Evolutionary conservation across 2,797 vertebrate species (phyloP).

Genomic region (Tragopan temminckii): DNA sequence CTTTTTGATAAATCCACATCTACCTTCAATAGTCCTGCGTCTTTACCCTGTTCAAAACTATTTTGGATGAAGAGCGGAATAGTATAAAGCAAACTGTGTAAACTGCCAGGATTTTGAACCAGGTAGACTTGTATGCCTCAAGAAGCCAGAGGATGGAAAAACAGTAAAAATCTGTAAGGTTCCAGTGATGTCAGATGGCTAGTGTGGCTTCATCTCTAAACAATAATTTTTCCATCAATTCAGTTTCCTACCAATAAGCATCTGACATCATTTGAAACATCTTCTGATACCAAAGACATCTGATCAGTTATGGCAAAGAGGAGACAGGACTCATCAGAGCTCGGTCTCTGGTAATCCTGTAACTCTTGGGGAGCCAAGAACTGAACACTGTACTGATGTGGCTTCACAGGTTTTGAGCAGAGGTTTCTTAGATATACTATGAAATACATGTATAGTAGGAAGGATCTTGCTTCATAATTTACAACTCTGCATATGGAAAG

Average conservation of each 20-base stretch:
- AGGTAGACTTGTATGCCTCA: not conserved
- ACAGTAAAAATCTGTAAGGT: accelerated
- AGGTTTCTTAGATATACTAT: not conserved
- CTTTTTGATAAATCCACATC: not conserved
- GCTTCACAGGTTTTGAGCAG: not conserved
- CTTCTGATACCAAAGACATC: not conserved
- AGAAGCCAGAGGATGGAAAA: not conserved
- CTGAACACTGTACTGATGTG: not conserved
- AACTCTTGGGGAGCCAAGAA: not conserved
- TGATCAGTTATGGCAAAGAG: not conserved
- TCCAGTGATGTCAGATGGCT: not conserved
- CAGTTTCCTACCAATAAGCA: not conserved
- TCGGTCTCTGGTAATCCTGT: not conserved
- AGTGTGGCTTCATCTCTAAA: not conserved
- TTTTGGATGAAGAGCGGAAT: not conserved
- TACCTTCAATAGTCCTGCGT: not conserved
- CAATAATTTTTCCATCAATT: not conserved
- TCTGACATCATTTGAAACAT: not conserved
- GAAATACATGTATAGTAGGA: not conserved
- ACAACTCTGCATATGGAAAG: not conserved
- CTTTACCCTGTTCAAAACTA: not conserved
- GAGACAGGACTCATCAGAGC: not conserved
- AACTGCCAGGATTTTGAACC: not conserved
- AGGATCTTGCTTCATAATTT: not conserved
- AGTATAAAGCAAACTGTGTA: not conserved